Evolutionary conservation across 2,888 invertebrate genomes (phyloP).

Genomic region (Amblyteles armatorius): DNA sequence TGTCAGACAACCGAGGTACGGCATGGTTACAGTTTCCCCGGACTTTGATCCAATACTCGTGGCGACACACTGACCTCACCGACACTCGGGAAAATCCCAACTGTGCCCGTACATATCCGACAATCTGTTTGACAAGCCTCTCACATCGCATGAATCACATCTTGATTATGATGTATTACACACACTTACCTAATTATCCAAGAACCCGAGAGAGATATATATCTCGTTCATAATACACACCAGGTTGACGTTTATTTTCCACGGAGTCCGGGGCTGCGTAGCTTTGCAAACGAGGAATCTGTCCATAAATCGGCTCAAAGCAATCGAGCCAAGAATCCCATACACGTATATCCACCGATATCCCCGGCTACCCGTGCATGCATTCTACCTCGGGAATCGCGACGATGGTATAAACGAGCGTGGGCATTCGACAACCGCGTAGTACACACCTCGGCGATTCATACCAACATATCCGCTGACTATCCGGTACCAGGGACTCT

Average conservation of each 20-base stretch:
- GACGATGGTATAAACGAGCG: constrained; percentile 65
- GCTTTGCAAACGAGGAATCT: constrained; percentile 48
- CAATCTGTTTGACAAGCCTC: constrained; percentile 54
- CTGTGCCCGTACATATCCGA: constrained; percentile 1
- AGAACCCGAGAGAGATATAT: constrained; percentile 43
- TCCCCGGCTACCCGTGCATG: constrained; percentile 24
- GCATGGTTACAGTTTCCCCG: neutral
- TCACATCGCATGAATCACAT: constrained; percentile 46
- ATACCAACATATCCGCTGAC: constrained; percentile 42
- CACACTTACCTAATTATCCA: constrained; percentile 62
- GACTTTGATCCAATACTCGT: neutral
- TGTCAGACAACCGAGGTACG: neutral
- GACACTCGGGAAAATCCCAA: constrained; percentile 3
- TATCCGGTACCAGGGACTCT: constrained; percentile 21
- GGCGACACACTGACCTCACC: constrained; percentile 13
- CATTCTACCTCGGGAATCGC: constrained; percentile 58
- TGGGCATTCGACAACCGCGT: constrained; percentile 67
- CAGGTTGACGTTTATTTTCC: constrained; percentile 45
- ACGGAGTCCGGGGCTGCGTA: neutral
- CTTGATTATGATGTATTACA: constrained; percentile 66
- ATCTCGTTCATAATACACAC: constrained; percentile 57
- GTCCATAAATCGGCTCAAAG: constrained; percentile 62
- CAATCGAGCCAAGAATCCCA: constrained; percentile 55
- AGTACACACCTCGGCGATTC: constrained; percentile 64
- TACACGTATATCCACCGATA: constrained; percentile 44